These are phyloP conservation scores for Microctonus aethiopoides DNA, from an alignment of 2,888 invertebrate species.

Conservation along the genomic window DNA sequence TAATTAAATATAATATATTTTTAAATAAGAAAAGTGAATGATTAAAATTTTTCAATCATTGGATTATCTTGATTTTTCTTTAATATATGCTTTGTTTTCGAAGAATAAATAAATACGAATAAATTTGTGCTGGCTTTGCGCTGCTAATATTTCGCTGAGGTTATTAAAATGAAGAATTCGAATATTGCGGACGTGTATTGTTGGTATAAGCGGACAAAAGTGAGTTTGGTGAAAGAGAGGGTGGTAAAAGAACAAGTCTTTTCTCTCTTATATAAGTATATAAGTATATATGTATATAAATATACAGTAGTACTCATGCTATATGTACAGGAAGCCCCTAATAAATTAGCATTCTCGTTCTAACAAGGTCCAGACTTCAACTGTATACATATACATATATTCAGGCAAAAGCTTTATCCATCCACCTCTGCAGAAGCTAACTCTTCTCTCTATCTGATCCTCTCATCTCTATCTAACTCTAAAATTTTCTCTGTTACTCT, in stretches of 20 bases:
- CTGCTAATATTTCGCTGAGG: neutral
- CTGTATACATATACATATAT: constrained; percentile 33
- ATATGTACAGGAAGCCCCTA: constrained; percentile 46
- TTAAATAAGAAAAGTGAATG: too few relatives aligned
- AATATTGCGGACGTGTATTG: neutral
- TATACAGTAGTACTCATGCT: constrained; percentile 5
- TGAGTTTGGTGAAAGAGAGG: neutral
- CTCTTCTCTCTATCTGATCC: constrained; percentile 9
- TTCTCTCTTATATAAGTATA: constrained; percentile 26
- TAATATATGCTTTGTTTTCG: too few relatives aligned
- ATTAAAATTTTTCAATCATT: too few relatives aligned
- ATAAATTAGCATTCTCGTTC: constrained; percentile 67
- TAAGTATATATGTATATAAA: too few relatives aligned
- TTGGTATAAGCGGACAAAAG: neutral
- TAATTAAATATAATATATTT: too few relatives aligned
- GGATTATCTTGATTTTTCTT: too few relatives aligned
- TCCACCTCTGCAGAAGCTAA: neutral
- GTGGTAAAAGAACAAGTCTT: neutral
- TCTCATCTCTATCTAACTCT: constrained; percentile 19
- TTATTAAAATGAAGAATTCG: constrained; percentile 5
- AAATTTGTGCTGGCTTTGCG: too few relatives aligned
- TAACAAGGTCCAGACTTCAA: constrained; percentile 64
- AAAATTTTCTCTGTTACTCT: constrained; percentile 18
- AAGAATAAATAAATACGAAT: neutral
- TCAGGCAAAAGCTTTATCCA: neutral